Evolutionary conservation across 1,140 invertebrate species (phyloP).

Genomic region (Drosophila santomea): DNA sequence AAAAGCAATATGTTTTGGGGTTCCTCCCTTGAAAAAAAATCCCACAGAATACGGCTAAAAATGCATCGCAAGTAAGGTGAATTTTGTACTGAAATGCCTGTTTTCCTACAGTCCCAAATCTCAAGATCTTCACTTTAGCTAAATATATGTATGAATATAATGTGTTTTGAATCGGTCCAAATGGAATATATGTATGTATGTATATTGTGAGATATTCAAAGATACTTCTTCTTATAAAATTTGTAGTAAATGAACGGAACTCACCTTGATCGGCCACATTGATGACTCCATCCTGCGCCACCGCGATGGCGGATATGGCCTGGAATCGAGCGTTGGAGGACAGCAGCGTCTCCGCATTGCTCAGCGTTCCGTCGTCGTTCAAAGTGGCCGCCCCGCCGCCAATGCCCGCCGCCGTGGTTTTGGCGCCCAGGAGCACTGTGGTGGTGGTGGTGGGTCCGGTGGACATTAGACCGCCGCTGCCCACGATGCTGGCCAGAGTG

Average conservation of each 20-base stretch:
- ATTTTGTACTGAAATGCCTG: background rate
- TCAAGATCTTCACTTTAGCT: background rate
- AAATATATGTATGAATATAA: background rate
- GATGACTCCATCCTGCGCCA: constrained; percentile 96
- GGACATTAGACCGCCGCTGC: constrained; percentile 79
- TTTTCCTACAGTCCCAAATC: background rate
- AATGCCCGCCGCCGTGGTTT: constrained; percentile 63
- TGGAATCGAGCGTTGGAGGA: constrained; percentile 96
- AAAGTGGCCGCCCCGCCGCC: constrained; percentile 73
- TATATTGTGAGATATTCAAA: too few species aligned
- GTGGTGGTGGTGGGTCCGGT: constrained; percentile 83
- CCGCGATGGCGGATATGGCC: constrained; percentile 95
- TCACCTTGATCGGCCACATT: constrained; percentile 97
- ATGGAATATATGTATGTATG: too few species aligned
- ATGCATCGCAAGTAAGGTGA: background rate
- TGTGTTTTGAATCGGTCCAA: background rate
- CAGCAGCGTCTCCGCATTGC: constrained; percentile 92
- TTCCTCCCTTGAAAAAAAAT: background rate
- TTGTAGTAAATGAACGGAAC: constrained; percentile 10
- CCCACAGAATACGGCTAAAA: background rate
- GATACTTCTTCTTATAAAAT: too few species aligned
- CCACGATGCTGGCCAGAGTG: constrained; percentile 72
- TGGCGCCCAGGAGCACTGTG: constrained; percentile 76
- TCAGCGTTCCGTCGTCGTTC: constrained; percentile 88
- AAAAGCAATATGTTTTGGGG: constrained; percentile 2